These are phyloP conservation scores for Nothobranchius furzeri DNA, from an alignment of 2,113 vertebrate genomes.

Conservation along the genomic window DNA sequence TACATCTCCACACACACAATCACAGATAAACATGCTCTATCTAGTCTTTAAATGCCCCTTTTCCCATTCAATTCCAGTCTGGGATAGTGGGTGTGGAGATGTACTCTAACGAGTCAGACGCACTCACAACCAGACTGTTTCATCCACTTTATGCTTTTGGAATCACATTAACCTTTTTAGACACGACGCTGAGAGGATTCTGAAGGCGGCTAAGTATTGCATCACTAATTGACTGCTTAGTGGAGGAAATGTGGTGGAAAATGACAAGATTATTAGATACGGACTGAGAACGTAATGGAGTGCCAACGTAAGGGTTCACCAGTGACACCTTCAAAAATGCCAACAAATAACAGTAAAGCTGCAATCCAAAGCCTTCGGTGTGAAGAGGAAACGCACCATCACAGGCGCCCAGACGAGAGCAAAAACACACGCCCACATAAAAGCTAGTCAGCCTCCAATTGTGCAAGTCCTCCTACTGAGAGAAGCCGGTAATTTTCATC, in stretches of 20 bases:
- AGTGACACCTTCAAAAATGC: conserved; percentile 63
- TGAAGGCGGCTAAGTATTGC: conserved; percentile 65
- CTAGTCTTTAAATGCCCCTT: conserved; percentile 28
- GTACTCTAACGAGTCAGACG: conserved; percentile 55
- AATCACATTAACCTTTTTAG: conserved; percentile 76
- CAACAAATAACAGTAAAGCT: conserved; percentile 45
- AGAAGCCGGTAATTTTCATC: conserved; percentile 38
- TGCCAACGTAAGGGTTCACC: conserved; percentile 56
- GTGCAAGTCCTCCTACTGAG: conserved; percentile 3
- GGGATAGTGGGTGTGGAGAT: conserved; percentile 34
- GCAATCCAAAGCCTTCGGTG: conserved; percentile 10
- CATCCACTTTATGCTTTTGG: conserved; percentile 68
- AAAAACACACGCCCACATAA: conserved; percentile 30
- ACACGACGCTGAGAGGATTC: conserved; percentile 57
- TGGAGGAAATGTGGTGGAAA: conserved; percentile 78
- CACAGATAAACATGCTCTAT: conserved; percentile 31
- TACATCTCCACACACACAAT: conserved; percentile 31
- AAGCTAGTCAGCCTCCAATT: background rate
- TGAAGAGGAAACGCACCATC: conserved; percentile 13
- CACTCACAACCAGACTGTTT: conserved; percentile 48
- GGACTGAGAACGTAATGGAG: conserved; percentile 66
- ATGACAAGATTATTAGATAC: conserved; percentile 78
- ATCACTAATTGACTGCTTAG: conserved; percentile 79
- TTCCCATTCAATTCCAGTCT: conserved; percentile 41
- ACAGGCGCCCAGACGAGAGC: conserved; percentile 17